phyloP scores from a whole-genome alignment of 1,140 invertebrate species.

The Camponotus pennsylvanicus region DNA sequence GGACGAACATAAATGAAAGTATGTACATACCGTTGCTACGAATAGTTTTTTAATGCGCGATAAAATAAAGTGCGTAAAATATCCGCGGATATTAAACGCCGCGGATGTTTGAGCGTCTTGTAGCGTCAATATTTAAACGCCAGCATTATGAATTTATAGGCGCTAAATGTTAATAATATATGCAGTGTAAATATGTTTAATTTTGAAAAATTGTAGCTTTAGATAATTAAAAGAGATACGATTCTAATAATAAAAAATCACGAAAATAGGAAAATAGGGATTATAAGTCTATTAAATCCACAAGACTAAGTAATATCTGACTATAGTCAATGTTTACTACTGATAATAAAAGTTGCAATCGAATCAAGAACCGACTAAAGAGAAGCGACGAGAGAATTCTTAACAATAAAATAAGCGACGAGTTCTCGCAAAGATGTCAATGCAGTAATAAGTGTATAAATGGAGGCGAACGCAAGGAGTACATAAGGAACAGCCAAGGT shows the following conservation, averaged over 20 bases:
- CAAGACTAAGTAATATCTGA: not conserved
- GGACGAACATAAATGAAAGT: conserved; percentile 8
- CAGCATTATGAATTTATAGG: conserved; percentile 33
- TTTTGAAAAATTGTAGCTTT: not conserved
- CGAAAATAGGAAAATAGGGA: not conserved
- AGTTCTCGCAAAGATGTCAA: conserved; percentile 58
- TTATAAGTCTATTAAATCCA: not conserved
- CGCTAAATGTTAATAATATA: conserved; percentile 5
- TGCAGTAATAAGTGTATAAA: conserved; percentile 15
- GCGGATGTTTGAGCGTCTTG: conserved; percentile 25
- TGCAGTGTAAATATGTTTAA: not conserved
- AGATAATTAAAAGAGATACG: not conserved
- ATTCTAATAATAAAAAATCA: not conserved
- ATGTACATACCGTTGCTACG: not conserved
- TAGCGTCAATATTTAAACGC: conserved; percentile 12
- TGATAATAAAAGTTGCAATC: not conserved
- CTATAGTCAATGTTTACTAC: not conserved
- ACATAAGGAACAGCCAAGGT: conserved; percentile 52
- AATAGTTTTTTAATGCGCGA: conserved; percentile 42
- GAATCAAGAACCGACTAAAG: not conserved
- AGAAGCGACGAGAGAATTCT: not conserved
- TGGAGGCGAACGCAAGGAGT: conserved; percentile 15
- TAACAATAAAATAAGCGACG: conserved; percentile 6
- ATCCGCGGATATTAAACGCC: conserved; percentile 42
- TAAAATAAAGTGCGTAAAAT: conserved; percentile 43